These are phyloP conservation scores for Hydroisotoma schaefferi DNA, from an alignment of 2,888 invertebrate genomes.

Conservation along the genomic window DNA sequence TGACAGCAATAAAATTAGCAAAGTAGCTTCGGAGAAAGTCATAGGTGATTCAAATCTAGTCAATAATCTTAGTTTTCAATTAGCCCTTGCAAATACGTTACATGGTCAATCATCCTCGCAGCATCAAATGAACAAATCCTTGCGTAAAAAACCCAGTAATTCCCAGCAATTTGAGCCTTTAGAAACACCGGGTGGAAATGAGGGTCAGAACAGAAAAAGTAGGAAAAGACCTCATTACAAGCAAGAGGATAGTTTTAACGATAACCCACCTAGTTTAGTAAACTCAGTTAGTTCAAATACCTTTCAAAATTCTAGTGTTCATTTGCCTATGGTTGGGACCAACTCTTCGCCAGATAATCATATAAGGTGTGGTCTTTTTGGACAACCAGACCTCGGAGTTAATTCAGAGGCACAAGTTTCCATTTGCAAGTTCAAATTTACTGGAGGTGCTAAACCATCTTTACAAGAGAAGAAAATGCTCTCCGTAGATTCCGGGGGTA, in stretches of 20 bases:
- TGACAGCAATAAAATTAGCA: conserved; percentile 1
- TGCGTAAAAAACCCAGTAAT: neutral
- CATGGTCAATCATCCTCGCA: neutral
- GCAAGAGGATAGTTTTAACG: too few relatives aligned
- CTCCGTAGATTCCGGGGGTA: conserved; percentile 83
- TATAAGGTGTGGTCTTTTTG: conserved; percentile 66
- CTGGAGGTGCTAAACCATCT: conserved; percentile 82
- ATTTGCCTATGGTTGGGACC: neutral
- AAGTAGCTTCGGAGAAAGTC: too few relatives aligned
- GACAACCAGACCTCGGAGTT: conserved; percentile 61
- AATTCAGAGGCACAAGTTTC: conserved; percentile 65
- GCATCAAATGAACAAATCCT: neutral
- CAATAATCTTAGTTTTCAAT: conserved; percentile 25
- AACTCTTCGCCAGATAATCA: conserved; percentile 9
- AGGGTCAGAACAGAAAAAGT: neutral
- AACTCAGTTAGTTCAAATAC: neutral
- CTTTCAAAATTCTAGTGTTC: neutral
- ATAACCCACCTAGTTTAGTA: too few relatives aligned
- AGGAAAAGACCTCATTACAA: too few relatives aligned
- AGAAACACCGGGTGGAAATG: neutral
- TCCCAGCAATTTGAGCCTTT: neutral
- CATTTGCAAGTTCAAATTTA: conserved; percentile 91
- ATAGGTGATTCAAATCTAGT: conserved; percentile 39
- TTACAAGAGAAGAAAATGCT: conserved; percentile 88
- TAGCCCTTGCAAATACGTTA: neutral